Conservation (phyloP, 2,113 vertebrate genomes). For the Tragelaphus buxtoni region DNA sequence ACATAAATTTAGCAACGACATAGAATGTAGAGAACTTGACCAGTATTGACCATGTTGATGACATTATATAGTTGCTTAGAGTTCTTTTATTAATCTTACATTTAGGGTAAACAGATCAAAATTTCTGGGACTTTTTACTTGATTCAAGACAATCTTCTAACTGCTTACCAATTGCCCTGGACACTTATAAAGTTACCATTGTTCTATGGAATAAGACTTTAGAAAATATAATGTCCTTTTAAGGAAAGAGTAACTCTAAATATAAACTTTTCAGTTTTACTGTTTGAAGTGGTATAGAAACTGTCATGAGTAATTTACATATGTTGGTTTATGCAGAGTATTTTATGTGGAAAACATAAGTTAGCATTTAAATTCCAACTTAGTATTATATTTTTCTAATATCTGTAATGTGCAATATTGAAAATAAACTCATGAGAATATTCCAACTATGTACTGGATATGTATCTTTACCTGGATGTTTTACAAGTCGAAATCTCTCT, state of each 20-base stretch:
- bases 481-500: not conserved
- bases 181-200: not conserved
- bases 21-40: not conserved
- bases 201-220: not conserved
- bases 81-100: not conserved
- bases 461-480: not conserved
- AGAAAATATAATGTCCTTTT: not conserved
- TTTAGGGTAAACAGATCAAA: not conserved
- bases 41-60: not conserved
- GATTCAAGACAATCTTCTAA: not conserved
- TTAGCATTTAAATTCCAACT: not conserved
- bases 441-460: not conserved
- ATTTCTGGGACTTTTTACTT: not conserved
- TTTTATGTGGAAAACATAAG: not conserved
- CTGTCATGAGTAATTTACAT: not conserved
- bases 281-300: not conserved
- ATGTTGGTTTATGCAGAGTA: not conserved
- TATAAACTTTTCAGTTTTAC: not conserved
- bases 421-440: not conserved
- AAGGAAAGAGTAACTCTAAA: not conserved
- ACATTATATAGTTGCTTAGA: not conserved
- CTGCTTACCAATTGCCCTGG: not conserved
- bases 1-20: not conserved
- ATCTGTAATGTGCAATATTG: not conserved
- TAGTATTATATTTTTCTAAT: not conserved